Percentiles rank a stretch among this genome's conserved stretches.
These are phyloP conservation scores for Heteronetta atricapilla DNA, from an alignment of 2,113 vertebrate genomes.

Conservation along the genomic window DNA sequence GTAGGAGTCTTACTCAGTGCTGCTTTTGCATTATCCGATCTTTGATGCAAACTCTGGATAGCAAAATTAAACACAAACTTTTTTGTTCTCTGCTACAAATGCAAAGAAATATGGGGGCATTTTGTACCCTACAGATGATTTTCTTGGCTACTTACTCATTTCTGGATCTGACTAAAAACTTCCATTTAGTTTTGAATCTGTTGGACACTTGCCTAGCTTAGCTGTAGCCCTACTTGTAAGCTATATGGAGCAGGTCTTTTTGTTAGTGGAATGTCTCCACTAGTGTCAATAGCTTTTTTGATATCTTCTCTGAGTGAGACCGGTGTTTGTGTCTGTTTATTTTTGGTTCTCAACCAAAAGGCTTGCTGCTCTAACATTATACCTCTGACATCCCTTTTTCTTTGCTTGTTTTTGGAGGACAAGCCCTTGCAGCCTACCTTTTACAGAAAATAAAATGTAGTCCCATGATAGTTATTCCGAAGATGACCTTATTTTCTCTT, in stretches of 20 bases:
- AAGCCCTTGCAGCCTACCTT: not conserved
- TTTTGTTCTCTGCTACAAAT: not conserved
- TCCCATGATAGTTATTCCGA: not conserved
- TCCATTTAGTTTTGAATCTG: not conserved
- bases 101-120: not conserved
- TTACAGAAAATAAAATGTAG: not conserved
- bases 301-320: not conserved
- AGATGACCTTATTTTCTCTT: not conserved
- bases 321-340: not conserved
- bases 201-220: not conserved
- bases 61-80: not conserved
- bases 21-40: not conserved
- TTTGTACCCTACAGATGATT: constrained; percentile 23
- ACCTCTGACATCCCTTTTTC: not conserved
- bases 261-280: not conserved
- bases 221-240: not conserved
- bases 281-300: not conserved
- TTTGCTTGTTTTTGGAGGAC: not conserved
- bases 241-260: not conserved
- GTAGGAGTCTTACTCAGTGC: not conserved
- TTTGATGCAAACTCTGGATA: not conserved
- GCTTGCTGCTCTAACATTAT: not conserved
- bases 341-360: constrained; percentile 10
- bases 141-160: constrained; percentile 17
- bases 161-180: constrained; percentile 32